Conservation (phyloP, 2,113 vertebrate species). For the Gnathonemus longibarbis region DNA sequence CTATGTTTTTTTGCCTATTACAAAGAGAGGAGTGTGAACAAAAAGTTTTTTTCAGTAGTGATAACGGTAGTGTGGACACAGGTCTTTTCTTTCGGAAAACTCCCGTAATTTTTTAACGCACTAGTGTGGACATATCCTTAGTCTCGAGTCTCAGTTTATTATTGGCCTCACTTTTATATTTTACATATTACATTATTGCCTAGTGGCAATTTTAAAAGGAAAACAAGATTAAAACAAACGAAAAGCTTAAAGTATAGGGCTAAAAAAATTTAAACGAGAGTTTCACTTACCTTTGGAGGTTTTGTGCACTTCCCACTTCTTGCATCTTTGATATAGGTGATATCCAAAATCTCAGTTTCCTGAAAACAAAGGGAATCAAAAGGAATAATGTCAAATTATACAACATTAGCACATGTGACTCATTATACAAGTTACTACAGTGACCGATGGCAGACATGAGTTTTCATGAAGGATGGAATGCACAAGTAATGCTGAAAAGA, state of each 20-base stretch:
- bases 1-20: too few species aligned
- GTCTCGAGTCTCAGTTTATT: neutral
- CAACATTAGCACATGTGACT: neutral
- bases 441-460: neutral
- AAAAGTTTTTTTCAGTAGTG: too few species aligned
- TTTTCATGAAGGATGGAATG: neutral
- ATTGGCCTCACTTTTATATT: neutral
- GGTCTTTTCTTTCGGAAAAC: too few species aligned
- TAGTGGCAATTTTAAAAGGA: neutral
- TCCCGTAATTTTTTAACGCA: too few species aligned
- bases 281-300: conserved; percentile 58
- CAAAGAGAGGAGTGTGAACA: too few species aligned
- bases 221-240: neutral
- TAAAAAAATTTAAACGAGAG: neutral
- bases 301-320: conserved; percentile 64
- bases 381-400: neutral
- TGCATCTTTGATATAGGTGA: conserved; percentile 63
- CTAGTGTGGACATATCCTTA: neutral
- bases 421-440: neutral
- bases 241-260: neutral
- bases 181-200: neutral
- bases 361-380: conserved; percentile 24
- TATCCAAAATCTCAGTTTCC: conserved; percentile 66
- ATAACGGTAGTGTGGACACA: too few species aligned
- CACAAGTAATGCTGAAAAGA: neutral